Percentiles rank a stretch among this genome's conserved stretches.
These are phyloP conservation scores for Dinocampus coccinellae DNA, from an alignment of 2,888 invertebrate species.

Conservation along the genomic window DNA sequence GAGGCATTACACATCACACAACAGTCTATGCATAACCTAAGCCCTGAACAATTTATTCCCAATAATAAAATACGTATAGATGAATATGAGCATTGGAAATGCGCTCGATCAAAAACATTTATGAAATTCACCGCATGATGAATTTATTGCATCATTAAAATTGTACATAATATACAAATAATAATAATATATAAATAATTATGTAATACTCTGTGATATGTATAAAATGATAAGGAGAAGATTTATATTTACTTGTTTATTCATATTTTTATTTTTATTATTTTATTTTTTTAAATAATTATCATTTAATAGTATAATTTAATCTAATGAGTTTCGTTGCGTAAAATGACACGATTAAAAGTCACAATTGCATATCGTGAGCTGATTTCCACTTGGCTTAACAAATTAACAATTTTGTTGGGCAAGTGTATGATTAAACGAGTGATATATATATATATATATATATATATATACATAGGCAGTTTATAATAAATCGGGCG, in stretches of 20 bases:
- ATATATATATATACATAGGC: neutral
- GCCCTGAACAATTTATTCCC: conserved; percentile 4
- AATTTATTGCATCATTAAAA: conserved; percentile 28
- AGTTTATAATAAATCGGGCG: neutral
- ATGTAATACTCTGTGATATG: neutral
- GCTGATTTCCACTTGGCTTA: conserved; percentile 32
- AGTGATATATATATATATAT: too few species aligned
- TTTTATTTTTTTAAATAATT: neutral
- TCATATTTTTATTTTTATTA: neutral
- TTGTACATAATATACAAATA: neutral
- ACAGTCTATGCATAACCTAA: conserved; percentile 14
- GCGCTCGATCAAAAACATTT: conserved; percentile 31
- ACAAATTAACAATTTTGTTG: conserved; percentile 64
- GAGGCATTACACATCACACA: conserved; percentile 40
- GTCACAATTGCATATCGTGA: neutral
- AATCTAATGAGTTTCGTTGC: conserved; percentile 13
- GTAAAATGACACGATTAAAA: neutral
- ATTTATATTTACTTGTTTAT: too few species aligned
- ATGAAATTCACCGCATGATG: conserved; percentile 1
- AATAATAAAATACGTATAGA: conserved; percentile 1
- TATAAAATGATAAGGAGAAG: too few species aligned
- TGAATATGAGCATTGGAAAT: conserved; percentile 18
- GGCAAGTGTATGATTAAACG: too few species aligned
- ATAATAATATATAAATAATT: neutral
- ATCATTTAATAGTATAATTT: neutral